These are phyloP conservation scores for Oscheius sp. DNA, from an alignment of 2,888 invertebrate species.

Conservation along the genomic window DNA sequence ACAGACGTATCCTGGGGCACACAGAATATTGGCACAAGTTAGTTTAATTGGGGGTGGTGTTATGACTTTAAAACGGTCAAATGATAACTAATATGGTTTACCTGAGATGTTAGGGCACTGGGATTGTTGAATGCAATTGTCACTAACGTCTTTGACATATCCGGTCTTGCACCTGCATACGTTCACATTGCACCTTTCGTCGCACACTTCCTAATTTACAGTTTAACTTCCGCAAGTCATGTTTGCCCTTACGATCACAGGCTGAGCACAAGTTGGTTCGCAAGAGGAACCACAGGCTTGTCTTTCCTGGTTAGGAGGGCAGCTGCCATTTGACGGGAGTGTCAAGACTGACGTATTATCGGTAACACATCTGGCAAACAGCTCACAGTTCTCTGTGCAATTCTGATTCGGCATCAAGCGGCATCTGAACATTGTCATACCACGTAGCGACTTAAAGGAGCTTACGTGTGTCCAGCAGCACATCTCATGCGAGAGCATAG, in stretches of 20 bases:
- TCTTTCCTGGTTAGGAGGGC: conserved; percentile 17
- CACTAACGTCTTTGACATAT: neutral
- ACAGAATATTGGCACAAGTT: conserved; percentile 21
- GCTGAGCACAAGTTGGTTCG: conserved; percentile 13
- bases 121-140: neutral
- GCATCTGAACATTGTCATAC: neutral
- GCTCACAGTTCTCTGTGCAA: conserved; percentile 23
- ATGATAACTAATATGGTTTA: neutral
- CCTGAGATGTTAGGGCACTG: conserved; percentile 4
- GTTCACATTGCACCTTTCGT: conserved; percentile 3
- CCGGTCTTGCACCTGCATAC: conserved; percentile 26
- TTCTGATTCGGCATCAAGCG: conserved; percentile 3
- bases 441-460: neutral
- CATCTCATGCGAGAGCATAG: conserved; percentile 6
- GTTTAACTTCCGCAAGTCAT: conserved; percentile 3
- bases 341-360: neutral
- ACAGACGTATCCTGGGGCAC: conserved; percentile 16
- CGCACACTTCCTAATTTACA: conserved; percentile 9
- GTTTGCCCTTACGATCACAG: conserved; percentile 2
- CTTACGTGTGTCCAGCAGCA: conserved; percentile 9
- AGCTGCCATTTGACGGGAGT: neutral
- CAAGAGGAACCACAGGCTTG: conserved; percentile 21
- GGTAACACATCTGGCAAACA: neutral
- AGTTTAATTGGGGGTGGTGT: neutral
- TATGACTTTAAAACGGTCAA: neutral